phyloP scores from a whole-genome alignment of 2,797 vertebrate genomes.

The Rhinogobio ventralis region DNA sequence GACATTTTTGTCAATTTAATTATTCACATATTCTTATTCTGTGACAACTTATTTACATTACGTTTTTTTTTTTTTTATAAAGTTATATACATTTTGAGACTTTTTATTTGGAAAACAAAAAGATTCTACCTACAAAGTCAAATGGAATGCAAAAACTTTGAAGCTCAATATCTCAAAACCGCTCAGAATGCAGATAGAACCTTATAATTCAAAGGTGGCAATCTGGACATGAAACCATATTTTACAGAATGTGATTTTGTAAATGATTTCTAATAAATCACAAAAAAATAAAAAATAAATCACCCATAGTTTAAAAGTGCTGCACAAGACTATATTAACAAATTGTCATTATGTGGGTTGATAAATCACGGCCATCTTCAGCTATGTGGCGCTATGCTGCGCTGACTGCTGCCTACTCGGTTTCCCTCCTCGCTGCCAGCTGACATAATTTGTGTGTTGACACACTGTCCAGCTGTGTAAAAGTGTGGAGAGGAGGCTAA shows the following conservation, averaged over 20 bases:
- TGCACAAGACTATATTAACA: background rate
- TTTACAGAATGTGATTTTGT: background rate
- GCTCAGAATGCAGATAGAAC: no score
- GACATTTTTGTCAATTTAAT: no score
- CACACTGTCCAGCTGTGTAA: slow-evolving; percentile 57
- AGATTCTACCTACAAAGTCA: no score
- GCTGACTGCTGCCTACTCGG: slow-evolving; percentile 26
- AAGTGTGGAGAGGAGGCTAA: slow-evolving; percentile 49
- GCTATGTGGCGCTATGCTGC: slow-evolving; percentile 1
- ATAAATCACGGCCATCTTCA: background rate
- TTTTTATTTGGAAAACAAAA: no score
- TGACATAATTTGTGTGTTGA: slow-evolving; percentile 59
- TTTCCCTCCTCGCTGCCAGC: slow-evolving; percentile 12
- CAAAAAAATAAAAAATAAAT: background rate
- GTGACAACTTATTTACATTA: no score
- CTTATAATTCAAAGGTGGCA: no score
- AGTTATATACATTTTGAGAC: no score
- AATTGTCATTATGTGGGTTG: background rate
- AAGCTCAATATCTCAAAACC: no score
- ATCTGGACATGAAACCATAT: no score
- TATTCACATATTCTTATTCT: no score
- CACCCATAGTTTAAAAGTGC: background rate
- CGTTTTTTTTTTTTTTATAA: no score
- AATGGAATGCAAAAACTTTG: no score
- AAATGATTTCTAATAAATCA: background rate